A percentile compares a stretch with the other conserved stretches of the same genome.
Evolutionary conservation across 2,113 vertebrate species (phyloP).

Genomic region (Pampusana beccarii): DNA sequence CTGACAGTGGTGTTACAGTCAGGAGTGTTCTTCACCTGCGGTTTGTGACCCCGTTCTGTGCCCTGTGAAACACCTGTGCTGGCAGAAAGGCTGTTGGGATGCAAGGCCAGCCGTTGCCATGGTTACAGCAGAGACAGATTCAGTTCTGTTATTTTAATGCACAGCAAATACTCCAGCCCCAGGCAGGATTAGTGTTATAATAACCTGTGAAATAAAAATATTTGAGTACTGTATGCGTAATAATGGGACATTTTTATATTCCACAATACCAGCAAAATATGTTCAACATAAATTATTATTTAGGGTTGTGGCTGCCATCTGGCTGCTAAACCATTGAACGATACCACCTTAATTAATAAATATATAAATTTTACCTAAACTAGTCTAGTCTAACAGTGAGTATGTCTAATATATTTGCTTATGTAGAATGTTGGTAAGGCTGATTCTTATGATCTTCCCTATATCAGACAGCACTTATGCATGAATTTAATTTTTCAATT

Average conservation of each 20-base stretch:
- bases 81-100: neutral
- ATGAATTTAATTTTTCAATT: neutral
- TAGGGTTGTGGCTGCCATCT: neutral
- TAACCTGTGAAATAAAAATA: conserved; percentile 7
- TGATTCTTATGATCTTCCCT: neutral
- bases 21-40: neutral
- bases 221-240: neutral
- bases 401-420: neutral
- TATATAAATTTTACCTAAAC: neutral
- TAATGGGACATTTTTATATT: neutral
- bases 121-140: conserved; percentile 31
- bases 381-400: neutral
- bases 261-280: neutral
- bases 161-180: neutral
- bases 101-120: conserved; percentile 36
- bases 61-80: neutral
- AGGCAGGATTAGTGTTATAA: conserved; percentile 7
- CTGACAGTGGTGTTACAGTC: neutral
- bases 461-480: neutral
- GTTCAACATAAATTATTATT: neutral
- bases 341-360: neutral
- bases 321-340: neutral
- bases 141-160: neutral
- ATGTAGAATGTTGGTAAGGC: neutral
- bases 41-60: neutral